Conservation (phyloP, 1,140 invertebrate genomes). For the Eriocheir sinensis region DNA sequence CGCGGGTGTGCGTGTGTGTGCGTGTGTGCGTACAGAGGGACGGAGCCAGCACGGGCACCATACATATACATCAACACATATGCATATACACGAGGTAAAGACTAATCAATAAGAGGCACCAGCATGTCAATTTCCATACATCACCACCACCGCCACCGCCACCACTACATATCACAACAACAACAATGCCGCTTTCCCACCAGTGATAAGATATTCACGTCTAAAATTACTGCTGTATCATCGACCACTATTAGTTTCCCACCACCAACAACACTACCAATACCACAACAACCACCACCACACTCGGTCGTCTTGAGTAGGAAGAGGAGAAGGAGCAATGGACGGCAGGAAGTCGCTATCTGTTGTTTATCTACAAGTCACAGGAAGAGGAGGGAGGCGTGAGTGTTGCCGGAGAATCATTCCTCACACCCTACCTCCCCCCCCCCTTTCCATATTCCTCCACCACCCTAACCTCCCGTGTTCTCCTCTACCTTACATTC, state of each 20-base stretch:
- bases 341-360: neutral
- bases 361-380: neutral
- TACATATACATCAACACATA: slow-evolving; percentile 38
- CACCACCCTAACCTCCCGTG: neutral
- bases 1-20: slow-evolving; percentile 33
- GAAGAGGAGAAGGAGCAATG: neutral
- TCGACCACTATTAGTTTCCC: neutral
- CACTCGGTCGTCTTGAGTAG: neutral
- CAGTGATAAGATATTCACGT: neutral
- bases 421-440: neutral
- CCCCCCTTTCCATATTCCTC: neutral
- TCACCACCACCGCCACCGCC: neutral
- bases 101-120: slow-evolving; percentile 1
- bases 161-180: neutral
- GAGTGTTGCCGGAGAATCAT: neutral
- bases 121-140: neutral
- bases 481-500: neutral
- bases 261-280: neutral
- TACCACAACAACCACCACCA: neutral
- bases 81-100: slow-evolving; percentile 27
- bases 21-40: neutral
- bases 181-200: neutral
- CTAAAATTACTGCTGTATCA: neutral
- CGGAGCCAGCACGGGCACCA: neutral
- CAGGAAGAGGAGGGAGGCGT: too few species aligned